Evolutionary conservation across 1,140 invertebrate genomes (phyloP), one percentile per base, ranked within the genome.

Genomic region (Drosophila sulfurigaster): DNA sequence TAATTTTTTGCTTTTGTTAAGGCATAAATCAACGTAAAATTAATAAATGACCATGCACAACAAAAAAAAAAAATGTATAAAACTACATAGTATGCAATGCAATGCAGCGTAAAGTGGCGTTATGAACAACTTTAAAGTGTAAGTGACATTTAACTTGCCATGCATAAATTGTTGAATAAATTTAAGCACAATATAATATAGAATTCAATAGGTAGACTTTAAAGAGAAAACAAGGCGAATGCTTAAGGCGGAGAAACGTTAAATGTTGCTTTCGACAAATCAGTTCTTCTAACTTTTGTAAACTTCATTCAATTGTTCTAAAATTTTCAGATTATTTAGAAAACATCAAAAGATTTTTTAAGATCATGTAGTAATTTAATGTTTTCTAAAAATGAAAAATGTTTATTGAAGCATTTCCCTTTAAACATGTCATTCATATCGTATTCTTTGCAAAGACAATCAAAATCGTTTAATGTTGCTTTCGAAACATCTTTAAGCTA

Each of bases 1-100:
- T 77, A 70, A 69, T 63, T 63, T 64, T 75, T 71, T 80, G 62
- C 54, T 66, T 58, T 45, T 28, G 15, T 45, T 62, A 41, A 41
- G 52, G 60, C 82, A 87, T 87, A 87, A 87, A 87, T 87, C 83
- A 87, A 74, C 69, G 73, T 52, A 52, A 87, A 87, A 87, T 87
- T 87, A 87, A 87, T 87, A 87, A 87, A 87, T 87, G 83, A 73
- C 73, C 73, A 49, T 51, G 59, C n/a, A 48, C 30, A 43, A 41
- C 1, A 41, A 58, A 81, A 71, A 86, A 67, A 49, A 28, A 48
- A 54, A 46, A 38, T 45, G 6, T 11, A 56, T 13, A 71, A 64
- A 30, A 41, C n/a, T 5, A 43, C 41, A 13, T 43, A 13, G 41
- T 60, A 13, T 59, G 58, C 66, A 66, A 66, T 73, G 67, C 74